phyloP scores from a whole-genome alignment of 1,140 invertebrate genomes.

The Heliconius congener region DNA sequence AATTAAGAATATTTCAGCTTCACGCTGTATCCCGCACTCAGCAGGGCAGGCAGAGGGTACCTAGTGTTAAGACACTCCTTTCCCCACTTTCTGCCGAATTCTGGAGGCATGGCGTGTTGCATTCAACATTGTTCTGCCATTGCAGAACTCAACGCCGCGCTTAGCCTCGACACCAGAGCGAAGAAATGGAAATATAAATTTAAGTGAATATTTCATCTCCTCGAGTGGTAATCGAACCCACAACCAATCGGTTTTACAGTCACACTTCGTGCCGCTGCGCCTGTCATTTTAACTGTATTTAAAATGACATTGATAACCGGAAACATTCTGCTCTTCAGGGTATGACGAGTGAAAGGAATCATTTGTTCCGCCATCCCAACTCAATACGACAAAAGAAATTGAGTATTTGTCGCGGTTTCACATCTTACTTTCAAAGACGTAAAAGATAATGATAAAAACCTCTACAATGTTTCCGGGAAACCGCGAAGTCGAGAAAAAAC shows the following conservation, averaged over 20 bases:
- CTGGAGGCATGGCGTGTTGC: background rate
- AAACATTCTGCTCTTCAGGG: constrained; percentile 6
- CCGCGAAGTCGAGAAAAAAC: background rate
- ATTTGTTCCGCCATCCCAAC: constrained; percentile 31
- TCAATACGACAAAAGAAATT: constrained; percentile 43
- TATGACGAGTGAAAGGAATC: constrained; percentile 18
- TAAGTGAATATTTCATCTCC: too few relatives aligned
- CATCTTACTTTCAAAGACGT: constrained; percentile 37
- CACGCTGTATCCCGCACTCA: too few relatives aligned
- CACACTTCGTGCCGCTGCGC: too few relatives aligned
- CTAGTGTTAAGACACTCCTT: too few relatives aligned
- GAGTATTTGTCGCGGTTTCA: constrained; percentile 38
- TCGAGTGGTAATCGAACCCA: too few relatives aligned
- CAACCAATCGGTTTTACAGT: too few relatives aligned
- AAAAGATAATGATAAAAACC: constrained; percentile 32
- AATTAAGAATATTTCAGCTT: too few relatives aligned
- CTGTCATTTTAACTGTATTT: background rate
- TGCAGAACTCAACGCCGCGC: background rate
- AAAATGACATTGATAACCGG: constrained; percentile 1
- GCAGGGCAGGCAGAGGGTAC: too few relatives aligned
- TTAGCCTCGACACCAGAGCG: too few relatives aligned
- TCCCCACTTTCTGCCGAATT: too few relatives aligned
- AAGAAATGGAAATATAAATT: too few relatives aligned
- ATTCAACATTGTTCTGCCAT: too few relatives aligned
- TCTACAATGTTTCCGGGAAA: constrained; percentile 21